Evolutionary conservation across 2,888 invertebrate genomes (phyloP), one percentile per base, ranked within the genome.

Genomic region (Molanna angustata): DNA sequence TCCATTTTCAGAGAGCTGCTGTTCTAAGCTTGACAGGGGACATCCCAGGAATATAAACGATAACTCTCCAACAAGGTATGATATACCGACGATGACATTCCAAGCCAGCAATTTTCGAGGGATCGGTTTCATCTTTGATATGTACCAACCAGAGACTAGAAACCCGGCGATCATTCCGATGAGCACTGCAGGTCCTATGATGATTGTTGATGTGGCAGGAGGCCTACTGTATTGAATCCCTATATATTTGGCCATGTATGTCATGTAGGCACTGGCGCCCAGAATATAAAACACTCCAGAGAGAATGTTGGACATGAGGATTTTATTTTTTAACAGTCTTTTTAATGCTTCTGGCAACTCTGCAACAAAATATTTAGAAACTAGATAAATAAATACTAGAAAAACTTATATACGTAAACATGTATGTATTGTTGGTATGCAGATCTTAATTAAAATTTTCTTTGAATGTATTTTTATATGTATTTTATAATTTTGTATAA

Each of bases 231-330:
- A 89, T 65, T 87, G 85, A 6, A 86, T 84, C 69, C 89, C 88
- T 64, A 88, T 78, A 65, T 87, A 86, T 65, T 87, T 88, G 6
- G 85, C 83, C 61, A 86, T 71, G 65, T 84, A 89, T 9, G 85
- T 87, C 64, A 85, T 82, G 61, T 84, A 84, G 0, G 84, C 84
- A 1, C 80, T 73, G 2, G 78, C 76, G 19, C 82, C 82, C 43
- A 83, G 65, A 37, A 86, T 74, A 58, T 84, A 85, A 60, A 85
- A 84, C 11, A 85, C 79, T 2, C 76, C 83, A 21, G 84, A 80
- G 2, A 82, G 66, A 33, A 82, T 84, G 66, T 87, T 85, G 58
- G 77, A 80, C 57, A 86, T 77, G 48, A 87, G 74, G 7, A 86
- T 67, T 65, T 82, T 82, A 65, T 87, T 87, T 22, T 71, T 77